phyloP scores from a whole-genome alignment of 2,797 vertebrate genomes.

The Brachymystax lenok region DNA sequence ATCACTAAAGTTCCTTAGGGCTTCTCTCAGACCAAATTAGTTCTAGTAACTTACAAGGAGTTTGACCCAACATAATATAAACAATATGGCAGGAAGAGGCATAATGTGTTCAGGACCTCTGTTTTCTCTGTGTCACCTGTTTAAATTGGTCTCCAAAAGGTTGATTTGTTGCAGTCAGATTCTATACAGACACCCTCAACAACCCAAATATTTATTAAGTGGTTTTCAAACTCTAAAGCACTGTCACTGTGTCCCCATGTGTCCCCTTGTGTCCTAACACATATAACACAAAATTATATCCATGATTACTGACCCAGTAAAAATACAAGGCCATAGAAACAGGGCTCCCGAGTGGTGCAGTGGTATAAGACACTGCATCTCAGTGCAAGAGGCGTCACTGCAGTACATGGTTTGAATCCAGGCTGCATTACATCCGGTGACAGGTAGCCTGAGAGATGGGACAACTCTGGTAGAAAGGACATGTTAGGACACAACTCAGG shows the following conservation, averaged over 20 bases:
- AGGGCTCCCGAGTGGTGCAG: too few relatives aligned
- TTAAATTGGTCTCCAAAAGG: background rate
- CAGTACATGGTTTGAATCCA: too few relatives aligned
- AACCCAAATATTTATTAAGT: background rate
- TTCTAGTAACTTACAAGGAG: conserved; percentile 41
- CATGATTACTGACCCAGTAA: background rate
- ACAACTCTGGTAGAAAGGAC: conserved; percentile 56
- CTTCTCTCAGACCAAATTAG: conserved; percentile 53
- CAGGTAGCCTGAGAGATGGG: conserved; percentile 31
- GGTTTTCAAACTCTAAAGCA: background rate
- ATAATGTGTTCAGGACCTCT: conserved; percentile 7
- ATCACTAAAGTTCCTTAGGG: conserved; percentile 35
- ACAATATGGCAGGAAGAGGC: conserved; percentile 28
- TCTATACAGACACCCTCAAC: background rate
- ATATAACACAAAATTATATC: background rate
- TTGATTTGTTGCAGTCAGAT: background rate
- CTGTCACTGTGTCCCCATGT: background rate
- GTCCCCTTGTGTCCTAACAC: background rate
- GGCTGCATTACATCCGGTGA: conserved; percentile 6
- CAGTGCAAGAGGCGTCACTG: too few relatives aligned
- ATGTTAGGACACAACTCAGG: conserved; percentile 53
- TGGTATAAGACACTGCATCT: too few relatives aligned
- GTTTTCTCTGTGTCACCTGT: background rate
- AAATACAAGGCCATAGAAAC: background rate
- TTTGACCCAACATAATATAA: conserved; percentile 42